These are phyloP conservation scores for Hycleus phaleratus DNA, from an alignment of 1,140 invertebrate species.

Conservation along the genomic window DNA sequence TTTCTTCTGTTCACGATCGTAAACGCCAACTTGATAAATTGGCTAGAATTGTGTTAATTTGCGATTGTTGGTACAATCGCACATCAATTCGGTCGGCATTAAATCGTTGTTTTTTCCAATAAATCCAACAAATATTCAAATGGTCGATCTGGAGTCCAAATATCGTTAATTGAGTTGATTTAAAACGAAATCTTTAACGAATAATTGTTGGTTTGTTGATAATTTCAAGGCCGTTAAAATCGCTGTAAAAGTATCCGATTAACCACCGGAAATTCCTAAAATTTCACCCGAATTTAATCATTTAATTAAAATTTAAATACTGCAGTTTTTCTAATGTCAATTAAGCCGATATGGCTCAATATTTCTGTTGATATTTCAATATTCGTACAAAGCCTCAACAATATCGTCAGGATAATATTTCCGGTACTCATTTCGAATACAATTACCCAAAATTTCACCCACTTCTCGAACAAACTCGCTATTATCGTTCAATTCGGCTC, in stretches of 20 bases:
- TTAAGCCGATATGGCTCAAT: conserved; percentile 68
- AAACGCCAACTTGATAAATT: conserved; percentile 82
- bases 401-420: conserved; percentile 66
- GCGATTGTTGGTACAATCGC: conserved; percentile 68
- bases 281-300: conserved; percentile 15
- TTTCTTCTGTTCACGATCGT: conserved; percentile 58
- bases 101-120: conserved; percentile 42
- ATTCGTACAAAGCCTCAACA: conserved; percentile 52
- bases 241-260: conserved; percentile 65
- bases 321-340: conserved; percentile 68
- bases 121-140: conserved; percentile 55
- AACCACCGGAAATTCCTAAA: conserved; percentile 69
- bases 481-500: conserved; percentile 52
- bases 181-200: too few relatives aligned
- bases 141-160: conserved; percentile 75
- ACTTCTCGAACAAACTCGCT: conserved; percentile 58
- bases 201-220: too few relatives aligned
- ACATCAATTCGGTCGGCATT: conserved; percentile 58
- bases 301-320: conserved; percentile 47
- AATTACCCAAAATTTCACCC: conserved; percentile 48
- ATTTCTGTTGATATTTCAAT: conserved; percentile 59
- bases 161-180: conserved; percentile 43
- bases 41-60: conserved; percentile 68
- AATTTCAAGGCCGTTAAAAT: not conserved
- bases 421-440: conserved; percentile 49